Evolutionary conservation across 2,888 invertebrate genomes (phyloP).

Genomic region (Ypsolopha sequella): DNA sequence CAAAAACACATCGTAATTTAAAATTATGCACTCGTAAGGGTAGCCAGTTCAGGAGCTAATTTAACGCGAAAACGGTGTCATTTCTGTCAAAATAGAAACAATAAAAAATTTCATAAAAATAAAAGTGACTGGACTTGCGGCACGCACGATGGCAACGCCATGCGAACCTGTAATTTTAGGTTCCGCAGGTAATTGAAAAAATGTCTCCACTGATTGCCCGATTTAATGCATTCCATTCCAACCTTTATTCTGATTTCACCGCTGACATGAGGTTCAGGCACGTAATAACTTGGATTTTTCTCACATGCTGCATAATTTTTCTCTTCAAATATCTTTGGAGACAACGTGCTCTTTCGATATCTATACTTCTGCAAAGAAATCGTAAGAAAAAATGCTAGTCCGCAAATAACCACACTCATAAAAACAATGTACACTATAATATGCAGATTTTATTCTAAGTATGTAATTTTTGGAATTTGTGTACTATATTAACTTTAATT

Average conservation of each 20-base stretch:
- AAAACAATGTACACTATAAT: too few relatives aligned
- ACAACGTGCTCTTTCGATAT: too few relatives aligned
- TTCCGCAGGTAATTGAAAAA: constrained; percentile 30
- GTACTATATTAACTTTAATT: too few relatives aligned
- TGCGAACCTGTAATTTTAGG: constrained; percentile 30
- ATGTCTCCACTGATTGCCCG: constrained; percentile 8
- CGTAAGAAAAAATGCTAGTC: too few relatives aligned
- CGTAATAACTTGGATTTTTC: neutral
- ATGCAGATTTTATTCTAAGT: too few relatives aligned
- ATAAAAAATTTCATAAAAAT: constrained; percentile 6
- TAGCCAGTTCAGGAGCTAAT: neutral
- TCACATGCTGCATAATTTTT: too few relatives aligned
- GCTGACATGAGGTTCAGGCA: neutral
- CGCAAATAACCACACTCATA: too few relatives aligned
- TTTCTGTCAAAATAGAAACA: neutral
- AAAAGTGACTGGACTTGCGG: constrained; percentile 13
- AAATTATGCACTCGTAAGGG: too few relatives aligned
- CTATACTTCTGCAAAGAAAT: too few relatives aligned
- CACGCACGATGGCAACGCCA: constrained; percentile 17
- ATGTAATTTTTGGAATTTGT: too few relatives aligned
- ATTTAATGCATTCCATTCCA: constrained; percentile 16
- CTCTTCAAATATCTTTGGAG: too few relatives aligned
- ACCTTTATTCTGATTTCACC: neutral
- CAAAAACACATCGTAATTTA: neutral
- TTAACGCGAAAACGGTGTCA: neutral